phyloP scores from a whole-genome alignment of 2,113 vertebrate genomes.

The Piaya cayana region DNA sequence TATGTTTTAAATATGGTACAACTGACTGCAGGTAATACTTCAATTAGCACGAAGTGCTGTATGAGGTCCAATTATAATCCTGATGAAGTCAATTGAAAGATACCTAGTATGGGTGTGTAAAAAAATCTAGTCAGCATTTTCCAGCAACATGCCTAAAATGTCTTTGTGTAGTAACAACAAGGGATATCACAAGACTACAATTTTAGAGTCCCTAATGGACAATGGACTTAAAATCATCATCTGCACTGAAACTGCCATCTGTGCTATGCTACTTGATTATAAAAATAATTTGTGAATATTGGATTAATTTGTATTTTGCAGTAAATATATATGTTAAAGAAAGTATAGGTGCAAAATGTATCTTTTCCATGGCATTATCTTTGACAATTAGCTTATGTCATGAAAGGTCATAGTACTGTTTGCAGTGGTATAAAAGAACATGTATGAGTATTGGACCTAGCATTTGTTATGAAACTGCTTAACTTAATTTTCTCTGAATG shows the following conservation, averaged over 20 bases:
- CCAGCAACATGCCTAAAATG: neutral
- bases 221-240: neutral
- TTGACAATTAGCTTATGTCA: neutral
- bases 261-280: neutral
- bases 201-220: neutral
- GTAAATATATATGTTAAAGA: neutral
- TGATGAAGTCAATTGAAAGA: neutral
- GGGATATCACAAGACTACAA: neutral
- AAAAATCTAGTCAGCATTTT: neutral
- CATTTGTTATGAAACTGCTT: neutral
- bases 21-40: neutral
- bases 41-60: neutral
- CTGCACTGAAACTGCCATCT: neutral
- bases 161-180: neutral
- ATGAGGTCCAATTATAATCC: neutral
- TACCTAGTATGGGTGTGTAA: neutral
- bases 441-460: neutral
- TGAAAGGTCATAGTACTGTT: neutral
- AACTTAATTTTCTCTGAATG: slow-evolving; percentile 5
- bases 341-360: neutral
- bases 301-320: neutral
- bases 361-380: neutral
- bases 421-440: neutral
- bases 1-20: neutral
- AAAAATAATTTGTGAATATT: neutral